A percentile compares a stretch with the other conserved stretches of the same genome.
Evolutionary conservation across 2,113 vertebrate genomes (phyloP).

Genomic region (Pseudopipra pipra): DNA sequence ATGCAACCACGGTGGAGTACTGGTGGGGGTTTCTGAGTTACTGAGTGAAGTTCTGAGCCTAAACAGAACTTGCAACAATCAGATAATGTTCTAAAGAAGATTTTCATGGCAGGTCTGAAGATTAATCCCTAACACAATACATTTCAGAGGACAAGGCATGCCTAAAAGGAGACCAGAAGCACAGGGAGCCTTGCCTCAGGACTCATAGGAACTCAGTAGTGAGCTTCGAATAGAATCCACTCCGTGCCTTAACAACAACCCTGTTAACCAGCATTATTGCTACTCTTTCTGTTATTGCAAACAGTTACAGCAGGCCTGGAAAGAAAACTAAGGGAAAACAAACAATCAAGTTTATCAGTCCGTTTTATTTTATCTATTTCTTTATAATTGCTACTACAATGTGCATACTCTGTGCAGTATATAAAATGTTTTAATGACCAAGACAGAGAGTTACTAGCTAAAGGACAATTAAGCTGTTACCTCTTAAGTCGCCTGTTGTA

Average conservation of each 20-base stretch:
- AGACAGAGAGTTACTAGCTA: constrained; percentile 5
- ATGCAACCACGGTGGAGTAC: background rate
- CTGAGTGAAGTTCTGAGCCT: background rate
- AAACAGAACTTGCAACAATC: background rate
- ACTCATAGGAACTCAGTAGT: background rate
- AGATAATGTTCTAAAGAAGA: background rate
- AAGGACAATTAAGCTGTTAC: constrained; percentile 29
- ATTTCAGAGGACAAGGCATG: background rate
- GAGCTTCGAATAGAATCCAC: background rate
- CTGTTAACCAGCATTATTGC: background rate
- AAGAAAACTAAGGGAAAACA: constrained; percentile 14
- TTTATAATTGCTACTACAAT: constrained; percentile 2
- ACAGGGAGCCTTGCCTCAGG: background rate
- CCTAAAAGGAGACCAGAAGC: background rate
- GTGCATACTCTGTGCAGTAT: background rate
- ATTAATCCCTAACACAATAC: background rate
- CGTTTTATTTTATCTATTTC: constrained; percentile 47
- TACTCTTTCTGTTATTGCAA: background rate
- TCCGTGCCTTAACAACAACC: background rate
- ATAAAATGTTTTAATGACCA: constrained; percentile 39
- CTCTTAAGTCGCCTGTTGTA: background rate
- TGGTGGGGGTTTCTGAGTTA: background rate
- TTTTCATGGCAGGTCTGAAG: background rate
- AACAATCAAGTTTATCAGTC: constrained; percentile 23
- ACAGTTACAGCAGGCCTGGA: background rate